Conservation (phyloP, 1,140 invertebrate species). For the Calycopis cecrops region DNA sequence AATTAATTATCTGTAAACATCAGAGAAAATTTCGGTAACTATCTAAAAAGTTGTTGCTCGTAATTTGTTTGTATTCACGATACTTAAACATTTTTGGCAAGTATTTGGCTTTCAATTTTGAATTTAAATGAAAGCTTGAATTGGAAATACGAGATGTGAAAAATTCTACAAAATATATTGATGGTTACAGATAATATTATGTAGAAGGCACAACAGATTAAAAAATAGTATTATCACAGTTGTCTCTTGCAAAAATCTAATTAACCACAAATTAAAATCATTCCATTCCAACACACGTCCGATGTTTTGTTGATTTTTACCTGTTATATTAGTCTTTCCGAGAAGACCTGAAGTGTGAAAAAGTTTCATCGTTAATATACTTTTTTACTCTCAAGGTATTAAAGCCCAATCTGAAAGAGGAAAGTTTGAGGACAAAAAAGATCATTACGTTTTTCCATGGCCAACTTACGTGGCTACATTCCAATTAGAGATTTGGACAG, state of each 20-base stretch:
- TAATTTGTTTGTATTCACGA: too few species aligned
- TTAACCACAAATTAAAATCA: constrained; percentile 43
- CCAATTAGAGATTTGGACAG: constrained; percentile 59
- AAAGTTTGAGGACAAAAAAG: constrained; percentile 64
- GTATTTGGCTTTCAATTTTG: too few species aligned
- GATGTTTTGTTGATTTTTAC: constrained; percentile 47
- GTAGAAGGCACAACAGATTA: constrained; percentile 7
- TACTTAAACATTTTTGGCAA: too few species aligned
- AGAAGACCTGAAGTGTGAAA: constrained; percentile 76
- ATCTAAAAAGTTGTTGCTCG: too few species aligned
- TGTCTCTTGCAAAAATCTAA: constrained; percentile 17
- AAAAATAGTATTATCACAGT: constrained; percentile 18
- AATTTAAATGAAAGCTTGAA: too few species aligned
- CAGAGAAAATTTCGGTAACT: too few species aligned
- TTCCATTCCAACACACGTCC: constrained; percentile 57
- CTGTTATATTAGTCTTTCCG: constrained; percentile 76
- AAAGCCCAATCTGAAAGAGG: constrained; percentile 70
- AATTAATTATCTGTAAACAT: too few species aligned
- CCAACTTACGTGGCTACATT: constrained; percentile 49
- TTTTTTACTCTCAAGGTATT: constrained; percentile 52
- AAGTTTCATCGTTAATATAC: constrained; percentile 70
- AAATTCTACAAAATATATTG: too few species aligned
- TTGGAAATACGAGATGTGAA: too few species aligned
- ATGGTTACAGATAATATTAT: too few species aligned
- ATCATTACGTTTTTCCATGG: constrained; percentile 45